Evolutionary conservation across 2,797 vertebrate genomes (phyloP), one percentile per base, ranked within the genome.

Genomic region (Todus mexicanus): DNA sequence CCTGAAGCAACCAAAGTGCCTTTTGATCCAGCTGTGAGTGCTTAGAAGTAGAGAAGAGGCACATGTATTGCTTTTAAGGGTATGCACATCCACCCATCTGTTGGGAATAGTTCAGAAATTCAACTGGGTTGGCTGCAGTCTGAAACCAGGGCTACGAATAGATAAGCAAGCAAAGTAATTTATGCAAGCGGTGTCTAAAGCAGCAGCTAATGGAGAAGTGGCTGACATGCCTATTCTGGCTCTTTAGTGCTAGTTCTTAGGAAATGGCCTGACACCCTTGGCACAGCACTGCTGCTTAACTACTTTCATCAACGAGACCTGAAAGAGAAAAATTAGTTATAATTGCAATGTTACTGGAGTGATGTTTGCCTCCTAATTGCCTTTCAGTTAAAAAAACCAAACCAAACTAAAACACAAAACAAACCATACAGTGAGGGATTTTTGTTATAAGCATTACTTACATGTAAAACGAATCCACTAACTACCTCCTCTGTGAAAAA

Each of bases 331-430:
- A 95, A 90, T 80, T 82, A 92, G 79, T 87, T 92, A 56, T 72
- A 89, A 96, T 56, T 95, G 79, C 71, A 84, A 38, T 64, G 93
- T 85, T 83, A 89, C 90, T 65, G 68, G 38, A 80, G 64, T 90
- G 85, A 84, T 84, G 48, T 84, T 94, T 90, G 87, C 53, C 8
- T 59, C 85, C 90, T 96, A 94, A 96, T 94, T 96, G 84, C 78
- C 82, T 91, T 84, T 94, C 59, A 48, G 73, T 77, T 65, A 66
- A 93, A 90, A 80, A 75, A 11, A 75, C 59, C 57, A 83, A 65
- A 31, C 10, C 15, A 45, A 64, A 12, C 15, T 42, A 23, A 10
- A 23, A 27, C 18, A 7, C 53, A 26, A 60, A 45, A 29, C 15
- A n/a, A n/a, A 11, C 21, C 59, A 80, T 37, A 22, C 74, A 71